Evolutionary conservation across 2,797 vertebrate species (phyloP), one percentile per base, ranked within the genome.

Genomic region (Rhincodon typus): DNA sequence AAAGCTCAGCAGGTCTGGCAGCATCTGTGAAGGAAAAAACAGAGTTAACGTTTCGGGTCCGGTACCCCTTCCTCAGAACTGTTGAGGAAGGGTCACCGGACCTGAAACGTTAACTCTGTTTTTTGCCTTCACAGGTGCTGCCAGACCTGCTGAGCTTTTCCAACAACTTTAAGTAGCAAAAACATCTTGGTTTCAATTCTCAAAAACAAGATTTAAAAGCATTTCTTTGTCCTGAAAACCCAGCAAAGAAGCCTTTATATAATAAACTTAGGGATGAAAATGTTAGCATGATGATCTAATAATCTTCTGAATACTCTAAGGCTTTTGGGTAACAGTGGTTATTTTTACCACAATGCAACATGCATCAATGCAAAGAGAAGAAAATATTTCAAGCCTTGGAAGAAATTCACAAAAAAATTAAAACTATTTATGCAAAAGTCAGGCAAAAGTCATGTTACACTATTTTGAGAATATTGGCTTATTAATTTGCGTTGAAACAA

Each of bases 241-340:
- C 27, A 53, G 46, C 86, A 88, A 57, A 30, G 77, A 30, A 27
- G 27, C 10, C 57, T 53, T 87, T 87, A 53, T 30, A 25, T 57
- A 30, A 72, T n/a, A 91, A 91, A 91, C 53, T 91, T 91, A 91
- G 66, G n/a, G 30, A 34, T 91, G 88, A 13, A 66, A 88, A 88
- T 91, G 27, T 66, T 91, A 34, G 88, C 88, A 66, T 34, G 88
- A 62, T 62, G 57, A n/a, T 91, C 34, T 15, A 90, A 90, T 34
- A 62, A 91, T 4, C n/a, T 57, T 57, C 21, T 84, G 21, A 84
- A 84, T 84, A 38, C 42, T 23, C 21, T 42, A 84, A 84, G 38
- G 25, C 42, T 8, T 84, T 84, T 42, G 10, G 82, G 1, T 84
- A 84, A 84, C 38, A 84, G 74, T n/a, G 74, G 74, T 34, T 77